Percentiles rank a stretch among this genome's conserved stretches.
Evolutionary conservation across 2,797 vertebrate genomes (phyloP).

Genomic region (Oophaga sylvatica): DNA sequence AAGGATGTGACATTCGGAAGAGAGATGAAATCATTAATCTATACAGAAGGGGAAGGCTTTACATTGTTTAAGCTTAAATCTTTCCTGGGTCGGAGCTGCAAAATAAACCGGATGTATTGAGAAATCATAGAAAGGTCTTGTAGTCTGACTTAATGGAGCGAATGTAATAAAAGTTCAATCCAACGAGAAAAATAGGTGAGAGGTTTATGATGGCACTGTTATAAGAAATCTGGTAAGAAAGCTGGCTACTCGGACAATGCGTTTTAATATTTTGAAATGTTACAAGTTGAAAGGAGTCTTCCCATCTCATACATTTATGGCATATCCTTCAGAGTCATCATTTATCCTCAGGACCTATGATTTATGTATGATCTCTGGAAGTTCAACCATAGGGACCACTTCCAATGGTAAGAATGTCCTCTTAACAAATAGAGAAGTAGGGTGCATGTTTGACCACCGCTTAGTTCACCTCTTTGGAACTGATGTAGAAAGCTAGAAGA

Average conservation of each 20-base stretch:
- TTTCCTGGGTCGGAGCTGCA: background rate
- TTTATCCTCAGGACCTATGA: too few relatives aligned
- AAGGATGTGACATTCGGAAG: slow-evolving; percentile 32
- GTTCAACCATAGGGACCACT: too few relatives aligned
- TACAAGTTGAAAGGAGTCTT: too few relatives aligned
- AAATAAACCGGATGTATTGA: slow-evolving; percentile 7
- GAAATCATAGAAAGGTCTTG: background rate
- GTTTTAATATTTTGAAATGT: background rate
- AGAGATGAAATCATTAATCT: slow-evolving; percentile 34
- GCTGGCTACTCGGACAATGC: background rate
- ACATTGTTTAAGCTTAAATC: slow-evolving; percentile 10
- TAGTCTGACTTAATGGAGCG: background rate
- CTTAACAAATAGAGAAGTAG: too few relatives aligned
- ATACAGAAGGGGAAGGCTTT: slow-evolving; percentile 28
- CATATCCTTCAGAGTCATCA: too few relatives aligned
- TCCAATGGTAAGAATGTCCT: too few relatives aligned
- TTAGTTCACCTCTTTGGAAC: too few relatives aligned
- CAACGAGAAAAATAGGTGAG: background rate
- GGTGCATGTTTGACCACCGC: too few relatives aligned
- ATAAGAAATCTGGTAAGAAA: background rate
- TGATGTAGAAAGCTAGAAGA: too few relatives aligned
- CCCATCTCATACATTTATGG: too few relatives aligned
- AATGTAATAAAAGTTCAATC: slow-evolving; percentile 24
- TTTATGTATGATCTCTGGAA: too few relatives aligned
- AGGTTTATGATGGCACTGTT: background rate